Evolutionary conservation across 1,140 invertebrate species (phyloP), one percentile per base, ranked within the genome.

Genomic region (Pollicipes pollicipes): DNA sequence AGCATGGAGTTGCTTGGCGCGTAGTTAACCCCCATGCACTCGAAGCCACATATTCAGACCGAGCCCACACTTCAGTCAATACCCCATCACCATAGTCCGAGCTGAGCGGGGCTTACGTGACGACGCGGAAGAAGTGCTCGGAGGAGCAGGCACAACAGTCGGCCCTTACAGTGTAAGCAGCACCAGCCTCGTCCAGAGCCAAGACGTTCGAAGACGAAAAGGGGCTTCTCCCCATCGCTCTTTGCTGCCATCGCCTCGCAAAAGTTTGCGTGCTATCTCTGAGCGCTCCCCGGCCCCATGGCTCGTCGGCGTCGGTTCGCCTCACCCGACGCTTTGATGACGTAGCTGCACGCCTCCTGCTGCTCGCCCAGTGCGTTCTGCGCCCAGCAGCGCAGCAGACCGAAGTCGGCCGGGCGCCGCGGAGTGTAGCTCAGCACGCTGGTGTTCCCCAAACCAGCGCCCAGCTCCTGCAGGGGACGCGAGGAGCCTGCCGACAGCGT

Each of bases 341-440:
- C 85, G 79, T 88, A 88, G n/a, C 86, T 80, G 78, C 88, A 89
- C 0, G 88, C 85, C 27, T 83, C 82, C 27, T 79, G 78, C 76
- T 88, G 87, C 68, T 84, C 83, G 8, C 88, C 88, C 10, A 87
- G 84, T 2, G 83, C 80, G 77, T 90, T 89, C 71, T 81, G 84
- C 0, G 90, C 90, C 90, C 90, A 93, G 77, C 91, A 95, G 16
- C 88, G 87, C 0, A 95, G 80, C 71, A 88, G 76, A 16, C 79
- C 79, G 68, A 78, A 79, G 73, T 79, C 78, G 68, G 77, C 73
- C 73, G 78, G 77, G 30, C 73, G 76, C 68, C 75, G 74, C 45
- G 77, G 74, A 35, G 76, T 75, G 73, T 79, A 79, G 66, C 75
- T 73, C 66, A 78, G 70, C 17, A 76, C 71, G 73, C 77, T 78